These are phyloP conservation scores for Enoplosus armatus DNA, from an alignment of 2,797 vertebrate genomes.

Conservation along the genomic window DNA sequence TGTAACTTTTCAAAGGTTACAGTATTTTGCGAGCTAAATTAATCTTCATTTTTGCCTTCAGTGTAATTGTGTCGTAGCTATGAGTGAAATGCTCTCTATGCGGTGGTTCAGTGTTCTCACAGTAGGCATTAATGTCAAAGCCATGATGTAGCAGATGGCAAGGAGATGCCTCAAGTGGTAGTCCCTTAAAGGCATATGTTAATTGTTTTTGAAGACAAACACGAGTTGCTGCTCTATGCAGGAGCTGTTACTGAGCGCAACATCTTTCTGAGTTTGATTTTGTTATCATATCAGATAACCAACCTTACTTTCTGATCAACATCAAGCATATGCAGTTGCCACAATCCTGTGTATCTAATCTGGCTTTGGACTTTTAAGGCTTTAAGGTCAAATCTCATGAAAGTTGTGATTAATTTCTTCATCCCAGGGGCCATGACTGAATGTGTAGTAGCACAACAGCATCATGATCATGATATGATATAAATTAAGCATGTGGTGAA, in stretches of 20 bases:
- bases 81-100: constrained; percentile 60
- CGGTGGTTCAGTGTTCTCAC: constrained; percentile 57
- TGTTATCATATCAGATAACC: constrained; percentile 47
- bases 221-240: constrained; percentile 47
- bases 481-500: background rate
- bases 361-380: constrained; percentile 5
- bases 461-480: background rate
- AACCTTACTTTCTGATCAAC: constrained; percentile 21
- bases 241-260: constrained; percentile 48
- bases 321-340: constrained; percentile 4
- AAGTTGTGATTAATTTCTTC: background rate
- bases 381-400: constrained; percentile 6
- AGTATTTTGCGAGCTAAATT: constrained; percentile 42
- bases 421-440: background rate
- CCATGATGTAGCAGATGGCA: constrained; percentile 81
- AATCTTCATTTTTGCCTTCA: constrained; percentile 43
- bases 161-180: constrained; percentile 77
- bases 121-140: constrained; percentile 76
- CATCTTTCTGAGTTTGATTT: constrained; percentile 43
- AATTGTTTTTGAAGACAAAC: constrained; percentile 78
- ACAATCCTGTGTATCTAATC: background rate
- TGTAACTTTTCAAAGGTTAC: constrained; percentile 30
- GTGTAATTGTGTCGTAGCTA: constrained; percentile 42
- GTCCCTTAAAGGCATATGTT: constrained; percentile 81
- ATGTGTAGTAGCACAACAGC: background rate